phyloP scores from a whole-genome alignment of 2,113 vertebrate genomes.

The Grus americana region DNA sequence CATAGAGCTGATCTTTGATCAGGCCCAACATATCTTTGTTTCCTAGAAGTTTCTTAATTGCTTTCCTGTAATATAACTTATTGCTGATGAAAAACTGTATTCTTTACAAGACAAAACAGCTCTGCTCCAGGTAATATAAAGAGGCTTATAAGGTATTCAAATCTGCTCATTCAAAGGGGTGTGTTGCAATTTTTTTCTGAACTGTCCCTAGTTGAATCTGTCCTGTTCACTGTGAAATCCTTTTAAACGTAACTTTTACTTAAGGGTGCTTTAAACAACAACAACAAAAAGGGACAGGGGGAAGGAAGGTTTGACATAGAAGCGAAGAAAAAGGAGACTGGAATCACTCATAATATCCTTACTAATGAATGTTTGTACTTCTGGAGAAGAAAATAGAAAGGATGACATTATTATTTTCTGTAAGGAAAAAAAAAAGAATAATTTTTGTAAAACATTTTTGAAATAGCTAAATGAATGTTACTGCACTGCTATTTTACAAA shows the following conservation, averaged over 20 bases:
- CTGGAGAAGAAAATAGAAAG: background rate
- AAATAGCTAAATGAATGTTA: background rate
- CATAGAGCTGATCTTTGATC: background rate
- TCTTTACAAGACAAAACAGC: background rate
- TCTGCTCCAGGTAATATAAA: background rate
- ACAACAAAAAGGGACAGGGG: background rate
- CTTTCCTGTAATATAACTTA: background rate
- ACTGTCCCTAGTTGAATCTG: background rate
- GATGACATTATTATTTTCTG: background rate
- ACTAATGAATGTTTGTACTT: background rate
- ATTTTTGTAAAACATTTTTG: background rate
- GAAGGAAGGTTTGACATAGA: background rate
- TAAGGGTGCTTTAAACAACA: background rate
- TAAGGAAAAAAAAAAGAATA: background rate
- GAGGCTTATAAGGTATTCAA: background rate
- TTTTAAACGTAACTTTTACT: background rate
- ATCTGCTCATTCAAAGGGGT: background rate
- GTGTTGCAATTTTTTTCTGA: background rate
- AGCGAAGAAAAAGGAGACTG: background rate
- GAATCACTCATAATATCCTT: background rate
- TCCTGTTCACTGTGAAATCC: background rate
- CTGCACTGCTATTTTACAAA: background rate
- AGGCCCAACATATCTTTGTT: background rate
- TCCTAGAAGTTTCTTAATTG: background rate
- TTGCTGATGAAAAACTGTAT: background rate